Base-by-base conservation (phyloP, 2,888 invertebrate species). In the Conops quadrifasciatus region DNA sequence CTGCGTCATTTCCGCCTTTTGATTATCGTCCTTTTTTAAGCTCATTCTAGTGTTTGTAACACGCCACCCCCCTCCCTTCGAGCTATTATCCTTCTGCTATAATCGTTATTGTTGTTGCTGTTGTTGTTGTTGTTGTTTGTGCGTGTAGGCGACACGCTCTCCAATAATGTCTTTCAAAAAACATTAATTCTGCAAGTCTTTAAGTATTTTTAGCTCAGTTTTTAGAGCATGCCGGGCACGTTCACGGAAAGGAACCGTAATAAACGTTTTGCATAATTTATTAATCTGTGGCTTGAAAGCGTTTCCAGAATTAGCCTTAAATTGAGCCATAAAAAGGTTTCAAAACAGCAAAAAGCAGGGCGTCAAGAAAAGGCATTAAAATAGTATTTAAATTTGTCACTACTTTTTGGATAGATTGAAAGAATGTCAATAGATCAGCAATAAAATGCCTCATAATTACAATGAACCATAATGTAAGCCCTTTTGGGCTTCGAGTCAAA, bases 181-280 rank as follows among this genome's bases (percentile, higher is more conserved):
- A 16, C 67, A 59, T 67, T 67, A 67, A 67, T 67, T 67, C 43
- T 30, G 59, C 67, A 58, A 59, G 47, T 58, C 24, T 58, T 67
- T 67, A 58, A 67, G 56, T 59, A 65, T 47, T 67, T 36, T 67
- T 47, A 67, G 58, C 58, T 36, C 36, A 36, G 36, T 36, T 36
- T 36, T 36, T 36, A 36, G 36, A 36, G 36, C 4, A 36, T 36
- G 9, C 36, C 36, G 36, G 9, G 36, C 28, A 11, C 19, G 53
- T 16, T 21, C 19, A 19, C 36, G 19, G 36, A 3, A 2, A 30
- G 53, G 24, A 58, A n/a, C n/a, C n/a, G n/a, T 58, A 58, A 58
- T 13, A 45, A 63, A 15, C 19, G 24, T 45, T 21, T 63, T 63
- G 24, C 19, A 9, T 59, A 59, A 59, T 59, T 59, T n/a, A 59